These are phyloP conservation scores for Macrotrachela quadricornifera DNA, from an alignment of 1,140 invertebrate genomes.

Conservation along the genomic window DNA sequence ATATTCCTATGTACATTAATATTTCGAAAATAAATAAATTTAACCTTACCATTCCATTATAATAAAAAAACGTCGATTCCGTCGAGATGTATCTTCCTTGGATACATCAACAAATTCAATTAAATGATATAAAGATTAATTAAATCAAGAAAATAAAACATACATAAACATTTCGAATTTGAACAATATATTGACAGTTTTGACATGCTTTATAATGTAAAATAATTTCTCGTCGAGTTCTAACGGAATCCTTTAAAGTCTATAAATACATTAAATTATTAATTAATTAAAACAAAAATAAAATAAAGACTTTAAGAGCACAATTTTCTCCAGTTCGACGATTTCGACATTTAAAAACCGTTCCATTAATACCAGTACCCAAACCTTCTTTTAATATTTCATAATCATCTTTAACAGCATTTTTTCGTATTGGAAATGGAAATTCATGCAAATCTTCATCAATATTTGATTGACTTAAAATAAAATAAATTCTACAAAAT, in stretches of 20 bases:
- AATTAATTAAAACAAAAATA: neutral
- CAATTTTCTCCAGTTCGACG: conserved; percentile 49
- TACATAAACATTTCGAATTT: conserved; percentile 81
- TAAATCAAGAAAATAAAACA: conserved; percentile 34
- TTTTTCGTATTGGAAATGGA: conserved; percentile 11
- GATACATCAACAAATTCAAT: conserved; percentile 2
- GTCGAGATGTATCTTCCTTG: neutral
- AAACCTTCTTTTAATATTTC: conserved; percentile 72
- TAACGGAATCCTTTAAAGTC: conserved; percentile 68
- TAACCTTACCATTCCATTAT: conserved; percentile 2
- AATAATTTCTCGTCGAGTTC: conserved; percentile 77
- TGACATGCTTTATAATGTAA: conserved; percentile 65
- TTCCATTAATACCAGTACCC: conserved; percentile 91
- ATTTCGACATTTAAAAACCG: conserved; percentile 44
- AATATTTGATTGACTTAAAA: too few species aligned
- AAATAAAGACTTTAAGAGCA: conserved; percentile 54
- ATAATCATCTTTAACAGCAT: conserved; percentile 69
- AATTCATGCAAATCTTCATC: too few species aligned
- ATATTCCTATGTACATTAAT: too few species aligned
- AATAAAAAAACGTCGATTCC: conserved; percentile 2
- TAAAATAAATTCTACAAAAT: too few species aligned
- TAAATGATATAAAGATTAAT: too few species aligned
- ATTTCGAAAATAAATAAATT: neutral
- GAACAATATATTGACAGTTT: conserved; percentile 75
- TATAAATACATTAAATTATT: conserved; percentile 21